These are phyloP conservation scores for Lutraria rhynchaena DNA, from an alignment of 1,140 invertebrate genomes.

Conservation along the genomic window DNA sequence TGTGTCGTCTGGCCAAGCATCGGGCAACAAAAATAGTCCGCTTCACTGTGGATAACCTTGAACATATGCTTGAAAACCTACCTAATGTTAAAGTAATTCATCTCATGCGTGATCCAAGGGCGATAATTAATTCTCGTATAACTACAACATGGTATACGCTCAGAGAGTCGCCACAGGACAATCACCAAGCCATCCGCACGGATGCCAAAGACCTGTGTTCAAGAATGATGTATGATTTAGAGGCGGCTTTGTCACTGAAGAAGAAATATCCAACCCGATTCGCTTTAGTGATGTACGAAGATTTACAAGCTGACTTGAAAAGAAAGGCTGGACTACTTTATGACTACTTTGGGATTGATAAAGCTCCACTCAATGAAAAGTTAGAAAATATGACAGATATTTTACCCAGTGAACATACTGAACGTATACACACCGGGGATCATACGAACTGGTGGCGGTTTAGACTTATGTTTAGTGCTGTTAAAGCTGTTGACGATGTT, in stretches of 20 bases:
- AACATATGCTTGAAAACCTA: slow-evolving; percentile 6
- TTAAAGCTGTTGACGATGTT: neutral
- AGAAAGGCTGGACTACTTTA: slow-evolving; percentile 3
- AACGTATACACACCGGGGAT: neutral
- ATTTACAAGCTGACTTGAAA: slow-evolving; percentile 6
- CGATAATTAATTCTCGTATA: slow-evolving; percentile 44
- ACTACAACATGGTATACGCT: slow-evolving; percentile 38
- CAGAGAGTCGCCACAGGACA: neutral
- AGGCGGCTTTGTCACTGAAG: neutral
- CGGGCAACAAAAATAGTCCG: slow-evolving; percentile 31
- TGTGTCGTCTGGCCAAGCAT: slow-evolving; percentile 9
- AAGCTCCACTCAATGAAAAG: neutral
- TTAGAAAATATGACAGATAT: neutral
- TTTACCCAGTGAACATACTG: neutral
- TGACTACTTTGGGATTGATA: slow-evolving; percentile 9
- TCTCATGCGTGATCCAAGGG: slow-evolving; percentile 44
- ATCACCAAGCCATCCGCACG: neutral
- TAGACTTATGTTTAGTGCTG: neutral
- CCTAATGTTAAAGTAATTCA: slow-evolving; percentile 33
- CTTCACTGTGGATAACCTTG: slow-evolving; percentile 33
- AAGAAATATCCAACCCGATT: slow-evolving; percentile 23
- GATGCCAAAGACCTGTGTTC: slow-evolving; percentile 11
- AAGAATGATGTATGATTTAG: slow-evolving; percentile 18
- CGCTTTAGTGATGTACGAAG: slow-evolving; percentile 21
- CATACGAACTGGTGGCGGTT: slow-evolving; percentile 21